Base-by-base conservation (phyloP, 2,113 vertebrate genomes). In the Hirundichthys speculiger region DNA sequence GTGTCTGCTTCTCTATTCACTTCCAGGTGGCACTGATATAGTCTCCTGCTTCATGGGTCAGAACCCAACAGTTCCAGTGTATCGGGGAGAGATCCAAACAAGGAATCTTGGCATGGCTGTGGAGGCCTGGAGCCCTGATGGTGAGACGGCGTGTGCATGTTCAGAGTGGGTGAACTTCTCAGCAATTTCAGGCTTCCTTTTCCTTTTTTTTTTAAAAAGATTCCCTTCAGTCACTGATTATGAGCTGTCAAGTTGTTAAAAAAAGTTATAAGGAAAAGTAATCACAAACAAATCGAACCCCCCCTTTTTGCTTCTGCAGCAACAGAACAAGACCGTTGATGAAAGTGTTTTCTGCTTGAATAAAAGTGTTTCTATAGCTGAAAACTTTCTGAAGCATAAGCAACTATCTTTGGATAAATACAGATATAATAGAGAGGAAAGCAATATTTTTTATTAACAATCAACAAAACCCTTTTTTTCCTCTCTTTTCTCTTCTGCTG, bases 31-130 rank as follows among this genome's bases (percentile, higher is more conserved):
- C n/a, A 99, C 96, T 0, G 97, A 99, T 86, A 99, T 99, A 0
- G 88, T 99, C 82, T 97, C 96, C 0, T 99, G 96, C 88, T 99
- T 99, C 85, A 94, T 99, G 95, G 98, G 98, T 54, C 96, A 98
- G 84, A 99, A 99, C 61, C 79, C 92, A 6, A 93, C 92, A 3
- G 84, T 99, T 30, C 97, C 96, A 0, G 96, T 99, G 76, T 93
- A 96, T 79, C 94, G 91, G 62, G 98, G 98, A 2, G 98, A 99
- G 89, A 97, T 99, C 73, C 98, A 98, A 88, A 94, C 94, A 15
- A 91, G 96, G 42, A 98, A 98, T 84, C 93, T 99, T 13, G 97
- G 93, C 64, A 99, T 99, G 94, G 95, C 95, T 0, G 90, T 99
- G 52, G 95, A 99, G 77, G 93, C 95, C 0, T 99, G 98, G 98